Conservation (phyloP, 2,113 vertebrate species). For the Limanda limanda region DNA sequence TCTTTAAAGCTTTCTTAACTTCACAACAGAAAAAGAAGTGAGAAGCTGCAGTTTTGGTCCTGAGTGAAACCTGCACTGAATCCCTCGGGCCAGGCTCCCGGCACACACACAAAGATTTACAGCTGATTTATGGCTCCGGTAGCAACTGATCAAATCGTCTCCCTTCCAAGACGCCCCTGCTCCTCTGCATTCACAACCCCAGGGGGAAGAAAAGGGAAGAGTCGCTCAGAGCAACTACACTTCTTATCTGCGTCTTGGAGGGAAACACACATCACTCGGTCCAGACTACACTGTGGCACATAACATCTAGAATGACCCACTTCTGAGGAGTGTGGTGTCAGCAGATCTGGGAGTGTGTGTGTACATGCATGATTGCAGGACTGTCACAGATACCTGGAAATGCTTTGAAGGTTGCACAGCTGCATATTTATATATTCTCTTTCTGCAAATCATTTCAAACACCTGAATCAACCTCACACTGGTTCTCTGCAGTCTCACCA, state of each 20-base stretch:
- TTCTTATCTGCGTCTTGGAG: slow-evolving; percentile 40
- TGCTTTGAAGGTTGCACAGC: slow-evolving; percentile 55
- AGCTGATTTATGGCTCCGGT: slow-evolving; percentile 50
- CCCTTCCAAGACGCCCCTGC: slow-evolving; percentile 2
- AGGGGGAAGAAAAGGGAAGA: background rate
- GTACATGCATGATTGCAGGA: slow-evolving; percentile 1
- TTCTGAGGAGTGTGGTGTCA: slow-evolving; percentile 30
- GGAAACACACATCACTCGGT: slow-evolving; percentile 33
- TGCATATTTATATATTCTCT: slow-evolving; percentile 46
- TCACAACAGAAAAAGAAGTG: background rate
- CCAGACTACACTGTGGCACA: slow-evolving; percentile 46
- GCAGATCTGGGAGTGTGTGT: slow-evolving; percentile 34
- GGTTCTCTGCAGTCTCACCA: slow-evolving; percentile 25
- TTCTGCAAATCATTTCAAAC: slow-evolving; percentile 53
- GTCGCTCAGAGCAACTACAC: slow-evolving; percentile 1
- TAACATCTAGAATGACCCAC: slow-evolving; percentile 55
- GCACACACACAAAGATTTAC: slow-evolving; percentile 33
- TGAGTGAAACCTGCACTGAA: slow-evolving; percentile 33
- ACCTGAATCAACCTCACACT: slow-evolving; percentile 51
- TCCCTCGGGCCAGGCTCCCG: slow-evolving; percentile 11
- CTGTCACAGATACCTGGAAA: slow-evolving; percentile 34
- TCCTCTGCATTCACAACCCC: slow-evolving; percentile 27
- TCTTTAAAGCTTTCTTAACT: too few relatives aligned
- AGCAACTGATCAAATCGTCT: slow-evolving; percentile 28
- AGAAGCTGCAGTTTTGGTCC: background rate